Conservation (phyloP, 2,797 vertebrate species). For the Lepilemur ruficaudatus region DNA sequence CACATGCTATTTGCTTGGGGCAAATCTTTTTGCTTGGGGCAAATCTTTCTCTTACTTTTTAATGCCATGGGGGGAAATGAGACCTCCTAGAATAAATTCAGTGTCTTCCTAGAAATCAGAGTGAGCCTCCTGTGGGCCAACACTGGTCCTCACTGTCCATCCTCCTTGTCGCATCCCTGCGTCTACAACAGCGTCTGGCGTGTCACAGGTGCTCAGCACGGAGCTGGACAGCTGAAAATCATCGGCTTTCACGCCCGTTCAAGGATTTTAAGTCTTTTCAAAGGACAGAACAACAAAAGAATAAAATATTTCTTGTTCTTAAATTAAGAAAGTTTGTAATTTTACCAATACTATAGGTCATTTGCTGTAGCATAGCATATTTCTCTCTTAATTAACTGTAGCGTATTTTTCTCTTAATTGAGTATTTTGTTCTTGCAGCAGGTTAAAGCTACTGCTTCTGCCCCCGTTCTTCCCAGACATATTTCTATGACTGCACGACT, state of each 20-base stretch:
- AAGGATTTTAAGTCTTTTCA: slow-evolving; percentile 67
- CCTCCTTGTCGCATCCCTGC: background rate
- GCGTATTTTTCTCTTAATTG: slow-evolving; percentile 62
- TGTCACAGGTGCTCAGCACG: fast-evolving
- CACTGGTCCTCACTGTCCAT: slow-evolving; percentile 54
- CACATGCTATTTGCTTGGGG: slow-evolving; percentile 56
- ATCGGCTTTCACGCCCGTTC: slow-evolving; percentile 16
- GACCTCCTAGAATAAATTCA: background rate
- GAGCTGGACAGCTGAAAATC: background rate
- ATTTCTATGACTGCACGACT: background rate
- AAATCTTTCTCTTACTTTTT: slow-evolving; percentile 69
- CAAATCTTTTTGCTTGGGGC: slow-evolving; percentile 62
- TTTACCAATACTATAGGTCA: slow-evolving; percentile 63
- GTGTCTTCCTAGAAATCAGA: background rate
- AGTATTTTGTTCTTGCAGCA: slow-evolving; percentile 33
- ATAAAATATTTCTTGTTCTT: slow-evolving; percentile 69
- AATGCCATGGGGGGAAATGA: slow-evolving; percentile 36
- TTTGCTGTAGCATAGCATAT: slow-evolving; percentile 57
- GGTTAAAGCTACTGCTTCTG: slow-evolving; percentile 52
- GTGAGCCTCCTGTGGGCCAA: background rate
- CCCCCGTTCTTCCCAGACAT: background rate
- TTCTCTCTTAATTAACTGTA: background rate
- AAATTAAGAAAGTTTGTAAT: slow-evolving; percentile 69
- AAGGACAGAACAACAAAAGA: slow-evolving; percentile 68
- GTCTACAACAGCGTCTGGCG: background rate